These are phyloP conservation scores for Entomyzon cyanotis DNA, from an alignment of 2,113 vertebrate genomes.

Conservation along the genomic window DNA sequence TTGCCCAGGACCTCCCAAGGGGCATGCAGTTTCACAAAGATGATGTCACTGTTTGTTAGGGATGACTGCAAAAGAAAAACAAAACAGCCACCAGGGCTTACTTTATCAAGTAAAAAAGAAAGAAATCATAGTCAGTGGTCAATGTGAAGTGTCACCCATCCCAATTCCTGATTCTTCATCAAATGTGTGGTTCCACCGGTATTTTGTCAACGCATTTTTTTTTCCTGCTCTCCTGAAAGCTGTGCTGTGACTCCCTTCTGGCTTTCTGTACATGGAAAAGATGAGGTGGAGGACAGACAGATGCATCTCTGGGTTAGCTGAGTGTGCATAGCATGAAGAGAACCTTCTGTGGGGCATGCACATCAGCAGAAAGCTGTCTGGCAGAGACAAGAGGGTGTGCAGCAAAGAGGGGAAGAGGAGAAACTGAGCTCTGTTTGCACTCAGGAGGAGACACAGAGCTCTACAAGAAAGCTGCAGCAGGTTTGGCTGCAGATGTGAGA, in stretches of 20 bases:
- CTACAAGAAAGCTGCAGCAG: background rate
- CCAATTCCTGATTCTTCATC: background rate
- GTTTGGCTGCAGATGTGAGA: background rate
- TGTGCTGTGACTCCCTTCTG: background rate
- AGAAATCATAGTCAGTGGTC: background rate
- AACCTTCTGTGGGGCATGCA: background rate
- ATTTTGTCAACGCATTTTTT: background rate
- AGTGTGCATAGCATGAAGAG: background rate
- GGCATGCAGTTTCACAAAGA: constrained; percentile 93
- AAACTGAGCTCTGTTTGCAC: background rate
- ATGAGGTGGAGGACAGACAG: background rate
- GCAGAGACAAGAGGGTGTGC: fast-evolving
- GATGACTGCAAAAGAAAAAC: constrained; percentile 85
- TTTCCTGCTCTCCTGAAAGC: background rate
- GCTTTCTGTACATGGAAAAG: background rate
- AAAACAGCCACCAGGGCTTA: constrained; percentile 26
- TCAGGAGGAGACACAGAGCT: background rate
- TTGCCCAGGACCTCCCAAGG: constrained; percentile 94
- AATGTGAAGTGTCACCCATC: background rate
- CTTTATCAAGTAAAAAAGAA: background rate
- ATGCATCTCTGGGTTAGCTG: background rate
- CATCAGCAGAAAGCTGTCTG: background rate
- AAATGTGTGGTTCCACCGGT: background rate
- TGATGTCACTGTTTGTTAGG: constrained; percentile 89
- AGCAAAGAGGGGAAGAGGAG: background rate